Conservation (phyloP, 2,888 invertebrate species). For the Apodemia duryi region DNA sequence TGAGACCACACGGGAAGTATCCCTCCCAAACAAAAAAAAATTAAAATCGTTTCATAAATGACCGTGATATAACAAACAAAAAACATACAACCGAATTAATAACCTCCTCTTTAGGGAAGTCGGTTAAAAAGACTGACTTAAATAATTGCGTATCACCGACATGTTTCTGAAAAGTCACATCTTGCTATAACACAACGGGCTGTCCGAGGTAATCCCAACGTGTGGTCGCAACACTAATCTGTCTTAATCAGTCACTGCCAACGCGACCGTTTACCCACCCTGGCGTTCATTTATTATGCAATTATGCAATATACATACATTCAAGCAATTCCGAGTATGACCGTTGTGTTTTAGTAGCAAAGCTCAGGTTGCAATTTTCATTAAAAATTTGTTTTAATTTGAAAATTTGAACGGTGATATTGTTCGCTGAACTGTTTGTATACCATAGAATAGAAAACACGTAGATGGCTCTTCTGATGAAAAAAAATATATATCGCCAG, state of each 20-base stretch:
- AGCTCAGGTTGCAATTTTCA: neutral
- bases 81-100: no score
- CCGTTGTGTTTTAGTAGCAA: neutral
- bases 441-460: no score
- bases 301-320: constrained; percentile 34
- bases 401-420: no score
- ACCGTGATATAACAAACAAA: no score
- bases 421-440: no score
- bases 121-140: no score
- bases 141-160: neutral
- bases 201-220: constrained; percentile 15
- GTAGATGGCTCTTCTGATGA: no score
- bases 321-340: neutral
- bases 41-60: no score
- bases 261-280: constrained; percentile 42
- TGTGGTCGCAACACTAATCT: constrained; percentile 45
- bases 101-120: no score
- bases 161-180: neutral
- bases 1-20: no score
- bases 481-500: no score
- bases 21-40: no score
- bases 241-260: constrained; percentile 58
- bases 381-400: neutral
- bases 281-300: constrained; percentile 45
- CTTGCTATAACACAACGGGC: neutral